Evolutionary conservation across 1,140 invertebrate species (phyloP), one percentile per base, ranked within the genome.

Genomic region (Drosophila virilis): DNA sequence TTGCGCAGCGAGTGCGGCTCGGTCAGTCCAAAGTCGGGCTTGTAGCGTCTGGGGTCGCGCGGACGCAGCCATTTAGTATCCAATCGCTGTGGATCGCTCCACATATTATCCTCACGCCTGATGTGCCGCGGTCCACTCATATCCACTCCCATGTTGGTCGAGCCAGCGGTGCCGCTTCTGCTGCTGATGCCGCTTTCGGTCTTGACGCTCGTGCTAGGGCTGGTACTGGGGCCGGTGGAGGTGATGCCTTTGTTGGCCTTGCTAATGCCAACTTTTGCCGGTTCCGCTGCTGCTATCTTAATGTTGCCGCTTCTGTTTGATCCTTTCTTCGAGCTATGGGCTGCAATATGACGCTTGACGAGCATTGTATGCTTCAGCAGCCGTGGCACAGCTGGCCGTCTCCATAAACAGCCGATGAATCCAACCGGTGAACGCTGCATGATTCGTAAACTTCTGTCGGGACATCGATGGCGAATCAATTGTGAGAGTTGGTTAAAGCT

Each of bases 21-120:
- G 0, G 84, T 86, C 1, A 66, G 64, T 0, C 50, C 50, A 37
- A 86, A 86, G 22, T 86, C 77, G 6, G 83, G 84, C 8, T 60
- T 61, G 8, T 79, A 86, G 33, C 68, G 61, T 0, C 8, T 0
- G 0, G 76, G 69, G 65, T 77, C 73, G 2, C 55, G 76, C 0
- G 84, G 58, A 46, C 65, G 45, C 0, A 86, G 45, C 83, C 83
- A 86, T 7, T 65, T 77, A 1, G 79, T 83, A 13, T 86, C 77
- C 8, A 57, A 7, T 0, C 43, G 12, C 0, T 13, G 8, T 0
- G 60, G 64, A 13, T 68, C 74, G 12, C 28, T 61, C 83, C 83
- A 86, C 84, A 86, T 79, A 22, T 86, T 89, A 12, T 77, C 62
- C 69, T 86, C 83, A 0, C 83, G 76, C n/a, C 59, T 55, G 8